Conservation (phyloP, 2,113 vertebrate species). For the Istiophorus platypterus region DNA sequence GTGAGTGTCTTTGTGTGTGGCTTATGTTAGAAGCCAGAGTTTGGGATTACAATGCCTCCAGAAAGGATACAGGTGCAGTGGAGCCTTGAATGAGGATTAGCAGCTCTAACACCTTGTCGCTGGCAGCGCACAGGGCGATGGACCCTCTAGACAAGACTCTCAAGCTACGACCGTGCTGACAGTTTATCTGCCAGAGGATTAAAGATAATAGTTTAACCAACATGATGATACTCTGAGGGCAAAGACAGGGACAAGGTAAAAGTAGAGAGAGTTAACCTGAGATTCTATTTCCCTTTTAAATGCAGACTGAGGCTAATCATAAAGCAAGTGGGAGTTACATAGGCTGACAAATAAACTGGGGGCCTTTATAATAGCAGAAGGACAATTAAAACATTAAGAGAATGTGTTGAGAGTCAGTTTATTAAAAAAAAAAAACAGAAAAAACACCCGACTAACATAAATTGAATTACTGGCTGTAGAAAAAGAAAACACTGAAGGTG, state of each 20-base stretch:
- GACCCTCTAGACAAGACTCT: constrained; percentile 56
- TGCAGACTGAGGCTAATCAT: constrained; percentile 10
- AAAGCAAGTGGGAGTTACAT: neutral
- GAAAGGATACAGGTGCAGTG: constrained; percentile 64
- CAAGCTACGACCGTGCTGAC: constrained; percentile 11
- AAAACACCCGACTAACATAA: neutral
- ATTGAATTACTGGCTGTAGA: neutral
- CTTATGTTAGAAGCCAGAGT: constrained; percentile 22
- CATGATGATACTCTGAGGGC: constrained; percentile 35
- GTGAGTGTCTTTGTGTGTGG: constrained; percentile 14
- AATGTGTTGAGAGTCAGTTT: neutral
- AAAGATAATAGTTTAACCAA: constrained; percentile 50
- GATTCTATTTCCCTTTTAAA: constrained; percentile 14
- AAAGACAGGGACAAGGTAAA: neutral
- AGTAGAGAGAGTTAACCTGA: constrained; percentile 15
- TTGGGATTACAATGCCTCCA: constrained; percentile 60
- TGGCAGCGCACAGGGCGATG: constrained; percentile 38
- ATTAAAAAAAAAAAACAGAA: neutral
- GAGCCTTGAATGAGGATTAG: constrained; percentile 74
- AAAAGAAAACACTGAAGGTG: constrained; percentile 5
- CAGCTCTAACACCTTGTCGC: constrained; percentile 59
- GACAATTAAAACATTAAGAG: neutral
- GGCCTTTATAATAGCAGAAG: constrained; percentile 16
- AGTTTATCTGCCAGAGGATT: constrained; percentile 37
- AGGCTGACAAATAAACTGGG: constrained; percentile 9